Conservation (phyloP, 2,113 vertebrate genomes). For the Percina caprodes region DNA sequence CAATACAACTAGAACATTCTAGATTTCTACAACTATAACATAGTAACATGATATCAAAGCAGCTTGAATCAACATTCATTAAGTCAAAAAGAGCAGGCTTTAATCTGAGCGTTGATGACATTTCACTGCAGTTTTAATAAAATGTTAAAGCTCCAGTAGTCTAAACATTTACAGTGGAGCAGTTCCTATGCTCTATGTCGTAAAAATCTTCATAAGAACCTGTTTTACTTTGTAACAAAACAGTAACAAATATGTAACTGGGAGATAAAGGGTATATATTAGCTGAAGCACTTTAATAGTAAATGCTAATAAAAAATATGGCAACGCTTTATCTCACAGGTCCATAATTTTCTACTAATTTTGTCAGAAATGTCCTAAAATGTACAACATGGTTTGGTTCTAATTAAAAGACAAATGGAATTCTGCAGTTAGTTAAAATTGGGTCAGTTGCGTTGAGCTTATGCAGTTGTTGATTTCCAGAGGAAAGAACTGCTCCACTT, state of each 20-base stretch:
- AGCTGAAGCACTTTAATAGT: not conserved
- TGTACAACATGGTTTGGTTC: not conserved
- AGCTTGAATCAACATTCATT: slow-evolving; percentile 8
- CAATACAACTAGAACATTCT: slow-evolving; percentile 16
- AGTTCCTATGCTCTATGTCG: not conserved
- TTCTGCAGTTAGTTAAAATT: not conserved
- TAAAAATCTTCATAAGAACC: not conserved
- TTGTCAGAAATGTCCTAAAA: not conserved
- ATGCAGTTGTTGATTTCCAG: not conserved
- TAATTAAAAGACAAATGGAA: not conserved
- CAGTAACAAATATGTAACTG: not conserved
- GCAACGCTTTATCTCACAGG: slow-evolving; percentile 26
- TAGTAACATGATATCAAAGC: slow-evolving; percentile 11
- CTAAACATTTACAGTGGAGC: slow-evolving; percentile 16
- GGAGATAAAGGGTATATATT: not conserved
- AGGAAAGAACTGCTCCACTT: not conserved
- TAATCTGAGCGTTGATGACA: slow-evolving; percentile 47
- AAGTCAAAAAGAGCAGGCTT: slow-evolving; percentile 32
- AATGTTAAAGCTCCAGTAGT: slow-evolving; percentile 39
- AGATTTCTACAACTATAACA: slow-evolving; percentile 14
- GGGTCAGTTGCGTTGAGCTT: not conserved
- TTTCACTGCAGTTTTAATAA: slow-evolving; percentile 21
- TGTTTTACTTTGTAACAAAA: not conserved
- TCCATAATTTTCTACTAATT: not conserved
- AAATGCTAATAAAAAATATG: not conserved